phyloP scores from a whole-genome alignment of 1,140 invertebrate species.

The Dysdera silvatica region DNA sequence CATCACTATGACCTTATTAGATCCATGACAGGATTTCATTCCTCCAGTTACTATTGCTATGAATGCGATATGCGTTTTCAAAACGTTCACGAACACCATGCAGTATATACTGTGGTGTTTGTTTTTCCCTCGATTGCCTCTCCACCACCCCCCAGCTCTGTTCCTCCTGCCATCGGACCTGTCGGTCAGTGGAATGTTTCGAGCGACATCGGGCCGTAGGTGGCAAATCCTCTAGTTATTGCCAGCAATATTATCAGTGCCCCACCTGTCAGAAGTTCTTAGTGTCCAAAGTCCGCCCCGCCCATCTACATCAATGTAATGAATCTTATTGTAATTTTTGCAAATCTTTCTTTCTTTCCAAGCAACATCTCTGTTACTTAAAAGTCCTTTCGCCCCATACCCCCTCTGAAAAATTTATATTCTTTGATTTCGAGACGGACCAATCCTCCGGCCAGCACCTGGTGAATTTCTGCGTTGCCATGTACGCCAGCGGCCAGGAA shows the following conservation, averaged over 20 bases:
- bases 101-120: too few species aligned
- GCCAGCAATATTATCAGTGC: conserved; percentile 7
- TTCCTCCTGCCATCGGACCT: not conserved
- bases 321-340: not conserved
- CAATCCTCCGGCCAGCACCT: not conserved
- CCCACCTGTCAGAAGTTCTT: not conserved
- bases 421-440: not conserved
- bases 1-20: not conserved
- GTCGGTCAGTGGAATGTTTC: not conserved
- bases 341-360: not conserved
- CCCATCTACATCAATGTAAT: not conserved
- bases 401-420: not conserved
- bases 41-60: not conserved
- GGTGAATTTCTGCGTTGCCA: not conserved
- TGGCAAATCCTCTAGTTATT: too few species aligned
- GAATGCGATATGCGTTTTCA: not conserved
- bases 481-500: not conserved
- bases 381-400: not conserved
- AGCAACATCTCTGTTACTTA: not conserved
- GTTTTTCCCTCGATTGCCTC: too few species aligned
- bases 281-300: not conserved
- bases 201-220: not conserved
- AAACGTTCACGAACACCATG: too few species aligned
- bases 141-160: too few species aligned
- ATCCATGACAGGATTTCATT: not conserved